These are phyloP conservation scores for Pandemis corylana DNA, from an alignment of 2,888 invertebrate species.

Conservation along the genomic window DNA sequence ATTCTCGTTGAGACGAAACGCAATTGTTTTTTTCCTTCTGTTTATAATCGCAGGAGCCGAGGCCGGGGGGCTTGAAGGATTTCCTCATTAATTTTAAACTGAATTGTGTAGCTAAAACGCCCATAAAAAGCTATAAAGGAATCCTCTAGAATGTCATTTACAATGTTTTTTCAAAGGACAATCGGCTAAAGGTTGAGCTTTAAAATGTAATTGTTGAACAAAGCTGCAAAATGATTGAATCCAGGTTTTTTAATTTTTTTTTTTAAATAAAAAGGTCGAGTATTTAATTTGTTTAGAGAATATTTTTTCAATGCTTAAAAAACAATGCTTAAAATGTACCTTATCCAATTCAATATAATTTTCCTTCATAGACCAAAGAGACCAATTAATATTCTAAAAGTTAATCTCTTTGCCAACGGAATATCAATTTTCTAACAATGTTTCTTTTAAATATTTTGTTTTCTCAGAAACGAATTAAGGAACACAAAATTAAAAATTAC, in stretches of 20 bases:
- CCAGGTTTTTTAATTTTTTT: neutral
- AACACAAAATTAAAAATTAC: neutral
- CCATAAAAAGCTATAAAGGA: constrained; percentile 30
- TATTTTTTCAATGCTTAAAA: neutral
- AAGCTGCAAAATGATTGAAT: constrained; percentile 13
- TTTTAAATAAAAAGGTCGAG: neutral
- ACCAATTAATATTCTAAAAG: constrained; percentile 5
- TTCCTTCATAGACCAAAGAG: neutral
- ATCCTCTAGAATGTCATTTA: constrained; percentile 31
- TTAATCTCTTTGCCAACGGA: constrained; percentile 9
- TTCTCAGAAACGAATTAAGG: neutral
- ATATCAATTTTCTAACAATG: neutral
- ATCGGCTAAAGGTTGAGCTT: neutral
- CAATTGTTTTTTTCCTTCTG: constrained; percentile 62
- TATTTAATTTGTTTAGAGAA: neutral
- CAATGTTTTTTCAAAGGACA: constrained; percentile 28
- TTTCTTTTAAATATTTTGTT: neutral
- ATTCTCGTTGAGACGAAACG: constrained; percentile 55
- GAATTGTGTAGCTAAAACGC: constrained; percentile 50
- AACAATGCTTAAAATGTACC: neutral
- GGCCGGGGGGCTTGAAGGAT: constrained; percentile 55
- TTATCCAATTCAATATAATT: neutral
- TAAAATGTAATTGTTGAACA: constrained; percentile 15
- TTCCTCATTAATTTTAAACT: constrained; percentile 62
- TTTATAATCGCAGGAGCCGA: constrained; percentile 59